Conservation (phyloP, 2,113 vertebrate genomes). For the Rattus rattus region DNA sequence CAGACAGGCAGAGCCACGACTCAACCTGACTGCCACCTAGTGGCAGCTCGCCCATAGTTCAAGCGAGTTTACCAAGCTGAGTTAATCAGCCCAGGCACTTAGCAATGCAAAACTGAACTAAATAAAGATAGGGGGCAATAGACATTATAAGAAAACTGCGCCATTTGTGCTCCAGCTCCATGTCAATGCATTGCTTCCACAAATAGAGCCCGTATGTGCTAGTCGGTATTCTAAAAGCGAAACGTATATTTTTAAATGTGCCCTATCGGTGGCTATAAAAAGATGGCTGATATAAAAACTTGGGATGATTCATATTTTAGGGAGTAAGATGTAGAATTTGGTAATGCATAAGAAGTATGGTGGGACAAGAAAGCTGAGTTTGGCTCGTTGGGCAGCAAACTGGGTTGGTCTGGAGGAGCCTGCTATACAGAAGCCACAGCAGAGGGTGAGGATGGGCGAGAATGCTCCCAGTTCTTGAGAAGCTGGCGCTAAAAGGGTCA, state of each 20-base stretch:
- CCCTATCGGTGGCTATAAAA: not conserved
- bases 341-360: not conserved
- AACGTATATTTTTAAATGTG: not conserved
- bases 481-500: not conserved
- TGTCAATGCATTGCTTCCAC: not conserved
- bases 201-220: not conserved
- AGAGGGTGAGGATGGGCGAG: accelerated
- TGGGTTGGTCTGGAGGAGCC: not conserved
- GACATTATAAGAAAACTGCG: not conserved
- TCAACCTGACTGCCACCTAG: not conserved
- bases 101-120: slow-evolving; percentile 2
- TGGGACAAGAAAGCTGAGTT: not conserved
- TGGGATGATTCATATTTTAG: not conserved
- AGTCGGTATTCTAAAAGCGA: not conserved
- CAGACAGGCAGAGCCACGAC: not conserved
- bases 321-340: not conserved
- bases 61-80: too few relatives aligned
- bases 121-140: not conserved
- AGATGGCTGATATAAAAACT: not conserved
- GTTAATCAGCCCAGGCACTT: not conserved
- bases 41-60: not conserved
- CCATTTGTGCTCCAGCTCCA: not conserved
- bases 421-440: not conserved
- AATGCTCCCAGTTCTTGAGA: not conserved
- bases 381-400: not conserved